phyloP scores from a whole-genome alignment of 2,797 vertebrate genomes.

The Enteromius unitaeniatus region DNA sequence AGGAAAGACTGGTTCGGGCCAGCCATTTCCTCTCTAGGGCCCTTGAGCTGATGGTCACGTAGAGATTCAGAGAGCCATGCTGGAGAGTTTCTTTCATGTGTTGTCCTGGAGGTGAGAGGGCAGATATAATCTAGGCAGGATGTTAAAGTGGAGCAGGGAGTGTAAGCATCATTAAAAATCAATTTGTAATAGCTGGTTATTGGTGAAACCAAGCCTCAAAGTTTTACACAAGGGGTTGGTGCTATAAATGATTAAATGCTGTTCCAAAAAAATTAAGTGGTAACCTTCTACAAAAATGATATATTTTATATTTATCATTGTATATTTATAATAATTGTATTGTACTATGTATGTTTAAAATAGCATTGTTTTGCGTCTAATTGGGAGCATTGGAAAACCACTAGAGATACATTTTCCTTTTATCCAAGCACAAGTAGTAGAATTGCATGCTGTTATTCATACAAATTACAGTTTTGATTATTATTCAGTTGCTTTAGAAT shows the following conservation, averaged over 20 bases:
- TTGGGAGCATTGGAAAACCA: background rate
- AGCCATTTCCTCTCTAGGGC: background rate
- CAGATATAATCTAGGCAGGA: background rate
- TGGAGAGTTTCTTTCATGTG: background rate
- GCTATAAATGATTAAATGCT: background rate
- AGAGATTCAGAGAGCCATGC: background rate
- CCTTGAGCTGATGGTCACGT: background rate
- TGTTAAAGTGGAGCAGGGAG: background rate
- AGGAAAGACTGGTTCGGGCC: background rate
- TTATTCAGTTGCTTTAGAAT: background rate
- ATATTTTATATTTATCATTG: background rate
- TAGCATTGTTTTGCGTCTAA: background rate
- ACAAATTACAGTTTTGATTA: background rate
- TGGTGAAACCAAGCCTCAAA: too few species aligned
- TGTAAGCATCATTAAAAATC: constrained; percentile 2
- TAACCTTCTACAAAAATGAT: background rate
- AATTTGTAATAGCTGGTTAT: background rate
- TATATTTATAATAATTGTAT: background rate
- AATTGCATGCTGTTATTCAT: background rate
- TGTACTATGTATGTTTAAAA: background rate
- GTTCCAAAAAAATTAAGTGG: background rate
- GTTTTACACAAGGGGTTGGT: background rate
- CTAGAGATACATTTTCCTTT: background rate
- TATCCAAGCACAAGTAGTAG: background rate
- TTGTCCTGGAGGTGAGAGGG: background rate